phyloP scores from a whole-genome alignment of 2,888 invertebrate genomes.

The Pterostichus madidus region DNA sequence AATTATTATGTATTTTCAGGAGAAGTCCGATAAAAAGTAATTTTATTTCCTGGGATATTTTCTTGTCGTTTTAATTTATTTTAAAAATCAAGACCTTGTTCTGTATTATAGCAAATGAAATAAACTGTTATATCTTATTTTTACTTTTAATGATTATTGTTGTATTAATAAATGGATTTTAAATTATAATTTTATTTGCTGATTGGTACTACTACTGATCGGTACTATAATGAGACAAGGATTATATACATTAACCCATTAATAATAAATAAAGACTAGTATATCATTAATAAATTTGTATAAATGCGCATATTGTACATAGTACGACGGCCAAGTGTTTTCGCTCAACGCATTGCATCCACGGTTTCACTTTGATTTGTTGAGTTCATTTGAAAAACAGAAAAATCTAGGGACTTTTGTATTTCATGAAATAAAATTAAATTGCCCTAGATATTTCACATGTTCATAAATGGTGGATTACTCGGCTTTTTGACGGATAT shows the following conservation, averaged over 20 bases:
- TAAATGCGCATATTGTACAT: too few relatives aligned
- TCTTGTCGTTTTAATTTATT: background rate
- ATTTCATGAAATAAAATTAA: background rate
- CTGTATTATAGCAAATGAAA: conserved; percentile 4
- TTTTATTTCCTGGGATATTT: conserved; percentile 2
- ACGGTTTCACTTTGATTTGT: too few relatives aligned
- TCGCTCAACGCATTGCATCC: too few relatives aligned
- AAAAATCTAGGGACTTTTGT: conserved; percentile 11
- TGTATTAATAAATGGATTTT: too few relatives aligned
- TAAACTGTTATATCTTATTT: conserved; percentile 11
- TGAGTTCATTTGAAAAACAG: too few relatives aligned
- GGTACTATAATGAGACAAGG: too few relatives aligned
- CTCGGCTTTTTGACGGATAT: conserved; percentile 21
- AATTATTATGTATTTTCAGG: conserved; percentile 41
- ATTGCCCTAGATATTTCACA: conserved; percentile 30
- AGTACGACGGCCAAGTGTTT: too few relatives aligned
- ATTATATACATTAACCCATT: too few relatives aligned
- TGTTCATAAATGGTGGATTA: conserved; percentile 54
- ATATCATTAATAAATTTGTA: too few relatives aligned
- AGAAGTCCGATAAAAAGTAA: conserved; percentile 22
- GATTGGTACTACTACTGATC: too few relatives aligned
- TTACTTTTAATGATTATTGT: background rate
- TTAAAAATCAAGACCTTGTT: conserved; percentile 2
- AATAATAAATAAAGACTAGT: too few relatives aligned
- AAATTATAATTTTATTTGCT: too few relatives aligned